Conservation (phyloP, 1,140 invertebrate genomes). For the Zaprionus vittiger region DNA sequence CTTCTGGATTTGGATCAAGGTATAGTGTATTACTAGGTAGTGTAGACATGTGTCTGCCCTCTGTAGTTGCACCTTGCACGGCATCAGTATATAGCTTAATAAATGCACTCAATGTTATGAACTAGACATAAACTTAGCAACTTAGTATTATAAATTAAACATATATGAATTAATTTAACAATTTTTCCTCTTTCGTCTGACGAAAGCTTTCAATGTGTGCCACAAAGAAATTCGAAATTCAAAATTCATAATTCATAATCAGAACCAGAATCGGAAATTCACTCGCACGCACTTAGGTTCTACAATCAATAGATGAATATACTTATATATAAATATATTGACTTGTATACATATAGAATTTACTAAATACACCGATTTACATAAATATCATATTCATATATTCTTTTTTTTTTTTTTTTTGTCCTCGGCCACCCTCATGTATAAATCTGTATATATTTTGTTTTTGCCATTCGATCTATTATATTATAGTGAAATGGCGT, state of each 20-base stretch:
- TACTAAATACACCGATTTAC: conserved; percentile 49
- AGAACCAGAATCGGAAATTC: conserved; percentile 29
- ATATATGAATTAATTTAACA: conserved; percentile 68
- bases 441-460: background rate
- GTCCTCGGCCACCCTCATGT: background rate
- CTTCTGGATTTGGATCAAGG: background rate
- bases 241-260: conserved; percentile 6
- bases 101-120: conserved; percentile 27
- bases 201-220: conserved; percentile 45
- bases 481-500: background rate
- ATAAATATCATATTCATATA: conserved; percentile 58
- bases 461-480: background rate
- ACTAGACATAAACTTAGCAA: conserved; percentile 32
- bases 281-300: conserved; percentile 65
- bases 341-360: conserved; percentile 53
- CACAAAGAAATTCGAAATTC: conserved; percentile 11
- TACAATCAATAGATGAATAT: conserved; percentile 66
- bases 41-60: background rate
- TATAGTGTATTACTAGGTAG: background rate
- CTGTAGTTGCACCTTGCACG: background rate
- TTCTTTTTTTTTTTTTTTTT: background rate
- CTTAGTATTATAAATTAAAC: conserved; percentile 25
- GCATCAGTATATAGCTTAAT: background rate
- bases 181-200: conserved; percentile 62
- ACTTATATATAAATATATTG: conserved; percentile 69